Base-by-base conservation (phyloP, 2,888 invertebrate species). In the Limnephilus auricula region DNA sequence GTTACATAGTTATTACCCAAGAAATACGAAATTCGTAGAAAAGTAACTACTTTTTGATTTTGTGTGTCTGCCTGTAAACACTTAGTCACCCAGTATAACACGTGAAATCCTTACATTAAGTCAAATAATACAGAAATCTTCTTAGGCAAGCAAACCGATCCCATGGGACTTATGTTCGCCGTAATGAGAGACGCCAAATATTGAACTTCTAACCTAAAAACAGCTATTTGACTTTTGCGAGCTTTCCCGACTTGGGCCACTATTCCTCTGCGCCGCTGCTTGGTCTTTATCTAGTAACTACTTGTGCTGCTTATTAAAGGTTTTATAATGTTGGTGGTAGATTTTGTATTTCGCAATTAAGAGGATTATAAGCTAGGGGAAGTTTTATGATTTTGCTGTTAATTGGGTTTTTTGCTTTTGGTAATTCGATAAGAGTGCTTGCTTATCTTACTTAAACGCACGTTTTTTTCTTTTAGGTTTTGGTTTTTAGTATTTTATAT, bases 91-190 rank as follows among this genome's bases (percentile, higher is more conserved):
- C 65, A n/a, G 65, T 25, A n/a, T 65, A 65, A 65, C 65, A 65
- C 65, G 65, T 65, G 25, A 65, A 50, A 65, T 65, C 25, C 65
- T 0, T 65, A 65, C 65, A 65, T 65, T 65, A 25, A 65, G 65
- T 65, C 65, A 65, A 65, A 65, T 65, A 65, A 65, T 65, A 65
- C 65, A 65, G 65, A 65, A 65, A 65, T 65, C 65, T 65, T 65
- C 65, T n/a, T 65, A 65, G 9, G 25, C 65, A 25, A 65, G 65
- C 65, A 65, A 65, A 65, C 25, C 65, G n/a, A 65, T 65, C 25
- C 65, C 25, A 65, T n/a, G 65, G 0, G 65, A n/a, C 65, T 65
- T 65, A 65, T 65, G 65, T 65, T 65, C 25, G 25, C 65, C n/a
- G 65, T 65, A 65, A 65, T 65, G n/a, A 65, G 65, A 65, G 65